Percentiles rank a stretch among this genome's conserved stretches.
These are phyloP conservation scores for Malurus elegans DNA, from an alignment of 2,113 vertebrate species.

Conservation along the genomic window DNA sequence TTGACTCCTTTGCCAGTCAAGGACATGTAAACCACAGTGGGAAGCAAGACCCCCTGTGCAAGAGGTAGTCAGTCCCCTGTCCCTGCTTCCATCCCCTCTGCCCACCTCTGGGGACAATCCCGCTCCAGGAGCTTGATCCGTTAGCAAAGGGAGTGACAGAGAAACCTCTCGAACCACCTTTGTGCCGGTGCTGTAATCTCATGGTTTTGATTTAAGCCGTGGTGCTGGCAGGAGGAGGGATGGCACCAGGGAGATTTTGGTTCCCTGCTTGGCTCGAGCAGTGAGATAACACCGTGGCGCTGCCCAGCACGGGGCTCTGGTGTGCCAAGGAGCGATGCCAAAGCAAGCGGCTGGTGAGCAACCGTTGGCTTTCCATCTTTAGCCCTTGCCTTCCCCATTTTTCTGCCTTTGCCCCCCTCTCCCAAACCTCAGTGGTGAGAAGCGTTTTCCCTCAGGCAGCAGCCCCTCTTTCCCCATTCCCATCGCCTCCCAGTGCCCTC, in stretches of 20 bases:
- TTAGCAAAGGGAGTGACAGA: not conserved
- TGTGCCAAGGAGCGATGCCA: not conserved
- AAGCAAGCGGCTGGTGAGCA: fast-evolving
- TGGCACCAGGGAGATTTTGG: not conserved
- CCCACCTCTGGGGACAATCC: not conserved
- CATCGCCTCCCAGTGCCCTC: not conserved
- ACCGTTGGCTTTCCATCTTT: not conserved
- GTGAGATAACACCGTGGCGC: not conserved
- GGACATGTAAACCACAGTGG: not conserved
- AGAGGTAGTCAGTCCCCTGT: not conserved
- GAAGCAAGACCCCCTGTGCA: not conserved
- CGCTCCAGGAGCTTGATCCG: not conserved
- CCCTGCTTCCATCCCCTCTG: fast-evolving
- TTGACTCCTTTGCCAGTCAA: not conserved
- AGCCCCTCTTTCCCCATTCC: conserved; percentile 3
- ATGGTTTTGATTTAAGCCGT: not conserved
- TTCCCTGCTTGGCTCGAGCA: not conserved
- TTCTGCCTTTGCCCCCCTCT: not conserved
- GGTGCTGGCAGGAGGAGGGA: not conserved
- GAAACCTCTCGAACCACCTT: not conserved
- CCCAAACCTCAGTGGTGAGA: not conserved
- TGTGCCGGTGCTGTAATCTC: not conserved
- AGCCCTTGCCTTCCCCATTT: not conserved
- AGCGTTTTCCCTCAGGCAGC: not conserved
- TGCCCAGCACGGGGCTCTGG: not conserved